These are phyloP conservation scores for Threskiornis aethiopicus DNA, from an alignment of 2,797 vertebrate genomes.

Conservation along the genomic window DNA sequence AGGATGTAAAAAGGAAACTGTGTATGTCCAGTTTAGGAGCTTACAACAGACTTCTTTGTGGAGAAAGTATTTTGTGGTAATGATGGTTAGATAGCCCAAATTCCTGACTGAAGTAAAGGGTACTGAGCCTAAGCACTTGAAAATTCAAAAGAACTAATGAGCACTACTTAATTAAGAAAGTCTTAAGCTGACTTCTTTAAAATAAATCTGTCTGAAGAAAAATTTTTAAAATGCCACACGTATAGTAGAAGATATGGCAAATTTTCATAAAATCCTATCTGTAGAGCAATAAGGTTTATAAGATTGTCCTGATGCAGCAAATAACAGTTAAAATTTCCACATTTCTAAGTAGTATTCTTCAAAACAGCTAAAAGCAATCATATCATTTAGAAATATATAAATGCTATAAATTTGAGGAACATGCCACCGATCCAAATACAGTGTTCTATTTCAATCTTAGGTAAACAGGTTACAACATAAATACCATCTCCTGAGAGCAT, in stretches of 20 bases:
- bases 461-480: background rate
- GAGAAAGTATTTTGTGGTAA: background rate
- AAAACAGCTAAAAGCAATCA: conserved; percentile 47
- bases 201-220: background rate
- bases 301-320: background rate
- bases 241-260: background rate
- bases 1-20: background rate
- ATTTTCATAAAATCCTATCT: background rate
- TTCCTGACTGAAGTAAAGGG: background rate
- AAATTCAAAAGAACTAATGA: background rate
- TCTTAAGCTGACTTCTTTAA: background rate
- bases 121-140: background rate
- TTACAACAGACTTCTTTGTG: background rate
- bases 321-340: background rate
- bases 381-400: conserved; percentile 2
- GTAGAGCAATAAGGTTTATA: background rate
- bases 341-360: conserved; percentile 8
- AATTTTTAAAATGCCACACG: background rate
- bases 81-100: background rate
- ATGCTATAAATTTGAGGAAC: conserved; percentile 23
- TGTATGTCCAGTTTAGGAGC: background rate
- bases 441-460: background rate
- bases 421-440: conserved; percentile 2
- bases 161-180: background rate
- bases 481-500: background rate